Percentiles rank a stretch among this genome's conserved stretches.
phyloP scores from a whole-genome alignment of 2,888 invertebrate genomes.

The Mythimna lalbum region DNA sequence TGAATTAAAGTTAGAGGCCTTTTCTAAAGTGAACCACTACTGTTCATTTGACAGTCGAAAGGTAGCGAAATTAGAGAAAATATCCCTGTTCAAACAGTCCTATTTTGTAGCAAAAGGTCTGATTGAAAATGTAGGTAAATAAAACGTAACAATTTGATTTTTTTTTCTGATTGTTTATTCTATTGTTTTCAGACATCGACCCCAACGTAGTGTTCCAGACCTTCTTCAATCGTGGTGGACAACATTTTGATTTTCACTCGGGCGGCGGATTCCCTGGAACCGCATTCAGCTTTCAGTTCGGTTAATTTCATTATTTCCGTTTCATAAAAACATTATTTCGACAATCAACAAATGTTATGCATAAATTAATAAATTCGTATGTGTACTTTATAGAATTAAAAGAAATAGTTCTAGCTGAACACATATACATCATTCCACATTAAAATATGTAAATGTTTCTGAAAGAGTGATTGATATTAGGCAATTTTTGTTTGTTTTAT shows the following conservation, averaged over 20 bases:
- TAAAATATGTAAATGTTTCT: slow-evolving; percentile 57
- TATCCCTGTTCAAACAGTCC: background rate
- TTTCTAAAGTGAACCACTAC: too few relatives aligned
- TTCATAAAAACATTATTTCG: slow-evolving; percentile 42
- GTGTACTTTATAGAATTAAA: slow-evolving; percentile 58
- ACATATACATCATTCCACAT: slow-evolving; percentile 68
- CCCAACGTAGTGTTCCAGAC: slow-evolving; percentile 96
- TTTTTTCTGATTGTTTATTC: slow-evolving; percentile 24
- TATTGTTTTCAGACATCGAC: slow-evolving; percentile 93
- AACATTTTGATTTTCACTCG: slow-evolving; percentile 90
- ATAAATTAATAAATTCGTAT: slow-evolving; percentile 56
- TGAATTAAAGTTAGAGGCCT: too few relatives aligned
- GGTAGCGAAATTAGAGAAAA: too few relatives aligned
- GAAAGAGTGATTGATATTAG: slow-evolving; percentile 52
- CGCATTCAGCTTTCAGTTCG: slow-evolving; percentile 93
- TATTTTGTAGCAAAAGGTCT: background rate
- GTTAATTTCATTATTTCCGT: slow-evolving; percentile 79
- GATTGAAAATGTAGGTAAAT: too few relatives aligned
- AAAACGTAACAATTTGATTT: too few relatives aligned
- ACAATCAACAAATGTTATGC: slow-evolving; percentile 56
- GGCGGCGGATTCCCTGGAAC: slow-evolving; percentile 90
- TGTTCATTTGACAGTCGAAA: too few relatives aligned
- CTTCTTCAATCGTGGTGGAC: slow-evolving; percentile 93
- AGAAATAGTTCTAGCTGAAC: slow-evolving; percentile 59
- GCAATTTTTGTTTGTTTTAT: slow-evolving; percentile 53